Percentiles rank a stretch among this genome's conserved stretches.
Conservation (phyloP, 2,797 vertebrate genomes). For the Xyrichtys novacula region DNA sequence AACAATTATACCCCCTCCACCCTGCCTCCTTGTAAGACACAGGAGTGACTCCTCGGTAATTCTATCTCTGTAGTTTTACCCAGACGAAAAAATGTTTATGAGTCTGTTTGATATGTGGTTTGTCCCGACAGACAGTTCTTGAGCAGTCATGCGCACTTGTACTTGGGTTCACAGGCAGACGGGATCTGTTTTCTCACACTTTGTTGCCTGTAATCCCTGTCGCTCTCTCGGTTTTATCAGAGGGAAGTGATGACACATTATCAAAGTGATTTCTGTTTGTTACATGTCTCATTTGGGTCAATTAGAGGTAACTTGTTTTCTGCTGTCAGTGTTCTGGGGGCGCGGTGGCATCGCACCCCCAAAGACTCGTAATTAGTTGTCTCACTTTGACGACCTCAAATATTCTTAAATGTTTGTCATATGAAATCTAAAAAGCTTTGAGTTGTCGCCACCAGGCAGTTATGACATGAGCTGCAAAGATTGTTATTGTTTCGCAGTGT, state of each 20-base stretch:
- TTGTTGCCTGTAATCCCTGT: conserved; percentile 41
- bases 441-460: conserved; percentile 29
- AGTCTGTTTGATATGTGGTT: conserved; percentile 51
- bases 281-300: conserved; percentile 68
- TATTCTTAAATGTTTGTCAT: conserved; percentile 53
- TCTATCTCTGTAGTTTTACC: conserved; percentile 46
- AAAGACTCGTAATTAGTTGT: conserved; percentile 65
- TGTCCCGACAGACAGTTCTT: conserved; percentile 38
- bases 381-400: conserved; percentile 57
- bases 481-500: conserved; percentile 9
- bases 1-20: conserved; percentile 64
- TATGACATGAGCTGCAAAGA: conserved; percentile 32
- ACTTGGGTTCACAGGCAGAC: conserved; percentile 27
- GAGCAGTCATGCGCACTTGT: neutral
- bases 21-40: conserved; percentile 18
- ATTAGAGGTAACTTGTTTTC: conserved; percentile 67
- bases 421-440: conserved; percentile 23
- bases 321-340: conserved; percentile 55
- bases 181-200: conserved; percentile 26
- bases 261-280: conserved; percentile 73
- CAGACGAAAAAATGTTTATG: conserved; percentile 37
- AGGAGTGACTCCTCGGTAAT: conserved; percentile 41
- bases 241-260: conserved; percentile 68
- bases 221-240: conserved; percentile 22
- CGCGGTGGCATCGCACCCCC: conserved; percentile 37